Percentiles rank a stretch among this genome's conserved stretches.
These are phyloP conservation scores for Cheilosia vernalis DNA, from an alignment of 2,888 invertebrate species.

Conservation along the genomic window DNA sequence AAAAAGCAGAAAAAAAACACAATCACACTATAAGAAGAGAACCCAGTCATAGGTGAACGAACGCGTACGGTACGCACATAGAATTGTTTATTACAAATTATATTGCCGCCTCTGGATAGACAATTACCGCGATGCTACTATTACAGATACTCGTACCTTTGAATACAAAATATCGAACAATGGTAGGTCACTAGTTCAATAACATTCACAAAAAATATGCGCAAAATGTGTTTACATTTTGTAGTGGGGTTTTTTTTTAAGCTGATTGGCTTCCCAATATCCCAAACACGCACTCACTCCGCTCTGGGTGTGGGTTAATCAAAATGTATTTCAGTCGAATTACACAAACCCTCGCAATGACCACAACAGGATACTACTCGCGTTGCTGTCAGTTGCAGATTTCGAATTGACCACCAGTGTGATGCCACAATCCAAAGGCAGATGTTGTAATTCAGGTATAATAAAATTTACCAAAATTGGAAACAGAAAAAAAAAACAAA, in stretches of 20 bases:
- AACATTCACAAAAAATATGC: slow-evolving; percentile 56
- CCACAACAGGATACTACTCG: slow-evolving; percentile 65
- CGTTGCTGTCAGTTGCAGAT: slow-evolving; percentile 69
- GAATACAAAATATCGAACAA: slow-evolving; percentile 28
- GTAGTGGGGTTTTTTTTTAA: slow-evolving; percentile 12
- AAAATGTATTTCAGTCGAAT: slow-evolving; percentile 58
- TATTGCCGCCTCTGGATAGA: slow-evolving; percentile 46
- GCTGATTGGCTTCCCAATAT: background rate
- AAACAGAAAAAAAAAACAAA: slow-evolving; percentile 21
- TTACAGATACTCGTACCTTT: slow-evolving; percentile 2
- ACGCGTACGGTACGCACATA: slow-evolving; percentile 63
- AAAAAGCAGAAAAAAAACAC: background rate
- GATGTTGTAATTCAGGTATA: slow-evolving; percentile 70
- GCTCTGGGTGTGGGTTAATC: slow-evolving; percentile 22
- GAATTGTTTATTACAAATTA: slow-evolving; percentile 71
- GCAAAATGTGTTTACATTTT: slow-evolving; percentile 55
- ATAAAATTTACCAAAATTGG: slow-evolving; percentile 63
- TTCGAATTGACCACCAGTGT: slow-evolving; percentile 67
- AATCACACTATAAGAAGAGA: slow-evolving; percentile 22
- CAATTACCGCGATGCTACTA: slow-evolving; percentile 41
- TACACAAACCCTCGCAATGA: slow-evolving; percentile 62
- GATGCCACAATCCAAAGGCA: slow-evolving; percentile 61
- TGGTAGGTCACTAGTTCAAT: slow-evolving; percentile 74
- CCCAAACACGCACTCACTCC: background rate
- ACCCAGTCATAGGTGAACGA: slow-evolving; percentile 68